Percentiles rank a stretch among this genome's conserved stretches.
Evolutionary conservation across 2,113 vertebrate genomes (phyloP).

Genomic region (Cyanoramphus novaezelandiae): DNA sequence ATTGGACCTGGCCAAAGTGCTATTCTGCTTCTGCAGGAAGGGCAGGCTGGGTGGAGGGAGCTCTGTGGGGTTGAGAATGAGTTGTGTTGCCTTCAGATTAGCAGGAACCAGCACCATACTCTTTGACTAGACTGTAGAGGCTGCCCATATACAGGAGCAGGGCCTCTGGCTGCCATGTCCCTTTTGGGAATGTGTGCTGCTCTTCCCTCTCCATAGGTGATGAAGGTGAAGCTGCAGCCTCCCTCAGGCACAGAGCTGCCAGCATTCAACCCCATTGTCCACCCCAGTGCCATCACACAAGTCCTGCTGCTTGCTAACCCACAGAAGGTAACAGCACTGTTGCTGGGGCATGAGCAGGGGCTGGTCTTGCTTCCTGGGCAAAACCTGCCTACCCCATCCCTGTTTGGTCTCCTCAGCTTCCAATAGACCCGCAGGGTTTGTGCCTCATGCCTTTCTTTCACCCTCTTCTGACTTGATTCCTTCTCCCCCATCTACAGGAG

Average conservation of each 20-base stretch:
- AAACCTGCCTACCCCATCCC: not conserved
- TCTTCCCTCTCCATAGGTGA: constrained; percentile 78
- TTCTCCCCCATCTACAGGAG: constrained; percentile 78
- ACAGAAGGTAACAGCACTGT: constrained; percentile 81
- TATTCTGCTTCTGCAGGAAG: not conserved
- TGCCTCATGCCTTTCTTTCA: not conserved
- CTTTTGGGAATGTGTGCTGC: not conserved
- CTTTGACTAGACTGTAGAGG: not conserved
- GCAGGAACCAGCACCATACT: not conserved
- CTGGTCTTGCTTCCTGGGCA: not conserved
- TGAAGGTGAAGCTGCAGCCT: constrained; percentile 96
- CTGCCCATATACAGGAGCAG: not conserved
- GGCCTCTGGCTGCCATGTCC: not conserved
- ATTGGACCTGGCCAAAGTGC: not conserved
- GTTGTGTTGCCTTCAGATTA: not conserved
- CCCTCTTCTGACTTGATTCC: not conserved
- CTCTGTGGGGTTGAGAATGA: not conserved
- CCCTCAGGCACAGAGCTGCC: constrained; percentile 90
- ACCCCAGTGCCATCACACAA: constrained; percentile 93
- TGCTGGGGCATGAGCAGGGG: not conserved
- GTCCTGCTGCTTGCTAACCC: constrained; percentile 94
- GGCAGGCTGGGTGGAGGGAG: not conserved
- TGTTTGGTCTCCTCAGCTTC: not conserved
- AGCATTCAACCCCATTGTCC: constrained; percentile 90
- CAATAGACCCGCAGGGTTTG: not conserved